phyloP scores from a whole-genome alignment of 2,113 vertebrate genomes.

The Cygnus atratus region DNA sequence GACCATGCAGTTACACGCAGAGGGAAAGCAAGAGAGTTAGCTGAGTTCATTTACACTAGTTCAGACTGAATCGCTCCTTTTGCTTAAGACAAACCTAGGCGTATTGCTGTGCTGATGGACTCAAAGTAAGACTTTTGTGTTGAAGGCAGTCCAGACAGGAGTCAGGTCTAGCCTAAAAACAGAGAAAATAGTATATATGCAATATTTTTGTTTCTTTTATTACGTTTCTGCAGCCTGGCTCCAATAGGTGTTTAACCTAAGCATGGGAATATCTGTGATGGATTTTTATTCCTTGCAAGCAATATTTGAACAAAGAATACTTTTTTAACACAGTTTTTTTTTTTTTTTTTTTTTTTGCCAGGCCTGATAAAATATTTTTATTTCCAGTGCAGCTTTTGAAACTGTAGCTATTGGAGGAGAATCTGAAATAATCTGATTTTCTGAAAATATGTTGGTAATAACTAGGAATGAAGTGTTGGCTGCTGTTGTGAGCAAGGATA shows the following conservation, averaged over 20 bases:
- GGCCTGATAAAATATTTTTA: neutral
- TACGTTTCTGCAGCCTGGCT: neutral
- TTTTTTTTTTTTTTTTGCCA: neutral
- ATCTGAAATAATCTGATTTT: neutral
- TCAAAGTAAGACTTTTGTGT: neutral
- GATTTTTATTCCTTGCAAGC: neutral
- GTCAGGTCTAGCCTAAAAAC: neutral
- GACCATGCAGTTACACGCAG: neutral
- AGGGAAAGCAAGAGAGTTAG: neutral
- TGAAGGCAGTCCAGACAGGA: neutral
- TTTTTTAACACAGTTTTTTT: neutral
- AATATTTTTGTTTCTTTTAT: neutral
- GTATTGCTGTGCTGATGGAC: neutral
- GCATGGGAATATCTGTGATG: neutral
- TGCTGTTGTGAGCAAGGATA: neutral
- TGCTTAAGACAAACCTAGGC: neutral
- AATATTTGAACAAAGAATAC: neutral
- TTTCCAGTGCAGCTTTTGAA: neutral
- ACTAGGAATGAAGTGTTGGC: slow-evolving; percentile 8
- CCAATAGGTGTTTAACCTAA: neutral
- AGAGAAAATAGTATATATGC: neutral
- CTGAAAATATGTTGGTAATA: slow-evolving; percentile 16
- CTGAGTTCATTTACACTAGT: neutral
- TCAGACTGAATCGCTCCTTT: neutral
- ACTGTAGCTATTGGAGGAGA: neutral